phyloP scores from a whole-genome alignment of 1,140 invertebrate genomes.

The Zaprionus nigranus region DNA sequence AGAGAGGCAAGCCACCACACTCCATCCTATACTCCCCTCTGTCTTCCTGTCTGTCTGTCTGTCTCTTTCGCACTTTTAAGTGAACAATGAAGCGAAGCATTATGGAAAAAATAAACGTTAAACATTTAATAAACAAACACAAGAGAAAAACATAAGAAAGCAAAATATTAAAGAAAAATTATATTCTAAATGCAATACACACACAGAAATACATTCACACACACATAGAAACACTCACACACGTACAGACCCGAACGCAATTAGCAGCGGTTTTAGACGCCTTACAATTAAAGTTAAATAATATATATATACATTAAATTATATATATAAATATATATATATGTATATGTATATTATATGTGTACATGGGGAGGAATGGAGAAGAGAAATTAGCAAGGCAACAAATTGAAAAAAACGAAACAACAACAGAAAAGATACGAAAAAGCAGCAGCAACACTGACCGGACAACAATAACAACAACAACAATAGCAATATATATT shows the following conservation, averaged over 20 bases:
- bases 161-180: slow-evolving; percentile 24
- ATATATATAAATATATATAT: slow-evolving; percentile 44
- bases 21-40: slow-evolving; percentile 31
- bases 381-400: slow-evolving; percentile 27
- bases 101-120: slow-evolving; percentile 23
- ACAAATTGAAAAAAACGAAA: slow-evolving; percentile 36
- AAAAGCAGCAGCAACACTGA: neutral
- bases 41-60: slow-evolving; percentile 30
- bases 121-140: slow-evolving; percentile 15
- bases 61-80: slow-evolving; percentile 3
- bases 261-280: slow-evolving; percentile 72
- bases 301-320: slow-evolving; percentile 40
- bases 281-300: slow-evolving; percentile 66
- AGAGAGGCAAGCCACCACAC: neutral
- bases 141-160: slow-evolving; percentile 1
- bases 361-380: slow-evolving; percentile 40
- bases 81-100: slow-evolving; percentile 27
- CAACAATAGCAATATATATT: slow-evolving; percentile 29
- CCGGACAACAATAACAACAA: slow-evolving; percentile 25
- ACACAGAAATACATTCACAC: slow-evolving; percentile 23
- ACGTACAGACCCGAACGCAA: slow-evolving; percentile 48
- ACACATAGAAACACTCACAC: neutral
- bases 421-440: slow-evolving; percentile 17
- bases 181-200: slow-evolving; percentile 66
- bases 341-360: slow-evolving; percentile 12